Percentiles rank a stretch among this genome's conserved stretches.
Evolutionary conservation across 1,140 invertebrate species (phyloP).

Genomic region (Ostrea edulis): DNA sequence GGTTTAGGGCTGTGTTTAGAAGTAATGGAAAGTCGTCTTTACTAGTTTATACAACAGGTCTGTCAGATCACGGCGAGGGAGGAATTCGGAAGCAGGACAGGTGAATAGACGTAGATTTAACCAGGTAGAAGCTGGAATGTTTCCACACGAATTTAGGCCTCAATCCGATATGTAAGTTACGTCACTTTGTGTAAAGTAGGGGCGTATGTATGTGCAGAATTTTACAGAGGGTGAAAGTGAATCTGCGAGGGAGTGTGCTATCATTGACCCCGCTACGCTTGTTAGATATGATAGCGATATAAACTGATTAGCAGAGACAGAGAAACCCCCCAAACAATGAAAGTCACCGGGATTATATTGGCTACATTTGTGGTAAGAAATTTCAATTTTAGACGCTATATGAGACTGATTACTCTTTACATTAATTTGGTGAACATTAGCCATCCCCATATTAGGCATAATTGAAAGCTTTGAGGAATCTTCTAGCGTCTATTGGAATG

Average conservation of each 20-base stretch:
- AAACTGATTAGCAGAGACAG: too few species aligned
- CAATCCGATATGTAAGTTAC: not conserved
- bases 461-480: too few species aligned
- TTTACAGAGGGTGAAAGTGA: not conserved
- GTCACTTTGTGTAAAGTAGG: constrained; percentile 6
- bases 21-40: not conserved
- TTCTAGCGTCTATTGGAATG: too few species aligned
- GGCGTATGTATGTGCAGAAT: not conserved
- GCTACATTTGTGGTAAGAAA: too few species aligned
- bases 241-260: not conserved
- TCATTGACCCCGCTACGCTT: not conserved
- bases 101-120: not conserved
- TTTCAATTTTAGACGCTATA: too few species aligned
- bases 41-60: constrained; percentile 1
- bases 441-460: too few species aligned
- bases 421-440: too few species aligned
- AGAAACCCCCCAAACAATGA: too few species aligned
- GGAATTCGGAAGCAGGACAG: not conserved
- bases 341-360: too few species aligned
- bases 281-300: too few species aligned
- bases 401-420: too few species aligned
- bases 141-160: not conserved
- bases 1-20: not conserved
- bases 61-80: not conserved
- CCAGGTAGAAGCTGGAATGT: not conserved